A percentile compares a stretch with the other conserved stretches of the same genome.
Conservation (phyloP, 2,797 vertebrate genomes). For the Fistularia tabacaria region DNA sequence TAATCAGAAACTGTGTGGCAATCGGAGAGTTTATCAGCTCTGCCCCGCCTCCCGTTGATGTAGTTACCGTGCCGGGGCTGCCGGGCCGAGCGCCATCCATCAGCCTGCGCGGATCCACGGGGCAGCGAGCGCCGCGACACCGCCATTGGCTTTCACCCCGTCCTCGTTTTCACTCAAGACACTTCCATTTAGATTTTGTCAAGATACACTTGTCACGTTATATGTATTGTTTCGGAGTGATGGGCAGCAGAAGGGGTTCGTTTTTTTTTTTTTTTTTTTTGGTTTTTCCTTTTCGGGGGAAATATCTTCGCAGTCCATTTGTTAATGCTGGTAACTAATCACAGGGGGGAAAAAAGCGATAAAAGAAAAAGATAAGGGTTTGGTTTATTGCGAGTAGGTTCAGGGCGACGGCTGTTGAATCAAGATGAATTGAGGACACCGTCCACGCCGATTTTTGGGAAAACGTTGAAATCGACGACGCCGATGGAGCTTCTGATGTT, state of each 20-base stretch:
- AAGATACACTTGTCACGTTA: conserved; percentile 74
- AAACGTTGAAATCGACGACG: too few relatives aligned
- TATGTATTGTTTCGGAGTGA: conserved; percentile 65
- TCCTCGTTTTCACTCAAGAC: conserved; percentile 62
- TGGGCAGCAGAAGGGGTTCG: conserved; percentile 4
- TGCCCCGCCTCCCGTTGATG: conserved; percentile 56
- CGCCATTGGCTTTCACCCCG: conserved; percentile 42
- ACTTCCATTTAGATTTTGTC: conserved; percentile 82
- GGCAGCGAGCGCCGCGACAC: conserved; percentile 39
- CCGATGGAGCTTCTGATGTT: too few relatives aligned
- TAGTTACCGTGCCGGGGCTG: conserved; percentile 50
- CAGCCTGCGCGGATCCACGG: conserved; percentile 49
- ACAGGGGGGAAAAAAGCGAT: background rate
- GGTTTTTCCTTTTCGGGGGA: conserved; percentile 3
- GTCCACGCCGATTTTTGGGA: too few relatives aligned
- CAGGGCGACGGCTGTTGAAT: too few relatives aligned
- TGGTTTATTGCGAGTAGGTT: too few relatives aligned
- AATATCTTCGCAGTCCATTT: conserved; percentile 20
- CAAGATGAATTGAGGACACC: too few relatives aligned
- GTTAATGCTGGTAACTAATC: conserved; percentile 32
- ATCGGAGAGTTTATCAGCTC: conserved; percentile 55
- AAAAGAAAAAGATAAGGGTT: too few relatives aligned
- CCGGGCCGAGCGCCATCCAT: conserved; percentile 58
- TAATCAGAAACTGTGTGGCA: conserved; percentile 51
- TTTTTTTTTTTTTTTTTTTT: conserved; percentile 25